These are phyloP conservation scores for Balaeniceps rex DNA, from an alignment of 2,113 vertebrate species.

Conservation along the genomic window DNA sequence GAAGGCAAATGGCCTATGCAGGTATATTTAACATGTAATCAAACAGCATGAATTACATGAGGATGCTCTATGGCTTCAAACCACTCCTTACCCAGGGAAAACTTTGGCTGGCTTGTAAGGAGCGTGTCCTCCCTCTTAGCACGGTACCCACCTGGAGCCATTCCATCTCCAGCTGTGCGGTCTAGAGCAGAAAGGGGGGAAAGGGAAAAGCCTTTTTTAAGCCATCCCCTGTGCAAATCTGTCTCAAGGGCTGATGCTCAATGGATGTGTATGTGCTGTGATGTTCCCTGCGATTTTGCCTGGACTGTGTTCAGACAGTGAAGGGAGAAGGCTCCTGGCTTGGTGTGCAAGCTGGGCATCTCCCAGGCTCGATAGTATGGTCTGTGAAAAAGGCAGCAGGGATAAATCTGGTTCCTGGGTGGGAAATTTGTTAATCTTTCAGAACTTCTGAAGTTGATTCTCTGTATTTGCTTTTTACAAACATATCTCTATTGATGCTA, in stretches of 20 bases:
- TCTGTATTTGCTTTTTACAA: not conserved
- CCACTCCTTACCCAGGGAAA: not conserved
- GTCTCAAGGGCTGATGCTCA: not conserved
- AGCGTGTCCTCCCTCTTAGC: not conserved
- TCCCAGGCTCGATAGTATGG: not conserved
- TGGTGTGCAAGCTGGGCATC: rapidly evolving
- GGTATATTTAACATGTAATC: not conserved
- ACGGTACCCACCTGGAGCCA: rapidly evolving
- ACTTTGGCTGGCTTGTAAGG: not conserved
- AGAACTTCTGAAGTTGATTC: not conserved
- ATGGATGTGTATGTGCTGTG: not conserved
- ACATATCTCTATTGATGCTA: not conserved
- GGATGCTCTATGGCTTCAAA: not conserved
- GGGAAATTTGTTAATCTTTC: not conserved
- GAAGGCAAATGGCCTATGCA: not conserved
- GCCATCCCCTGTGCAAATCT: not conserved
- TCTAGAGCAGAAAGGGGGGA: not conserved
- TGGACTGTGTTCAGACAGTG: not conserved
- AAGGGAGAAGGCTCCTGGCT: not conserved
- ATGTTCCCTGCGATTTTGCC: not conserved
- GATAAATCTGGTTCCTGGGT: not conserved
- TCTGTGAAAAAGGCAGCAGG: not conserved
- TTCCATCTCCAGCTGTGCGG: not conserved
- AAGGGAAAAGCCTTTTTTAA: not conserved
- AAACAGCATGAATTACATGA: not conserved